Evolutionary conservation across 2,113 vertebrate species (phyloP).

Genomic region (Ptychochromis oligacanthus): DNA sequence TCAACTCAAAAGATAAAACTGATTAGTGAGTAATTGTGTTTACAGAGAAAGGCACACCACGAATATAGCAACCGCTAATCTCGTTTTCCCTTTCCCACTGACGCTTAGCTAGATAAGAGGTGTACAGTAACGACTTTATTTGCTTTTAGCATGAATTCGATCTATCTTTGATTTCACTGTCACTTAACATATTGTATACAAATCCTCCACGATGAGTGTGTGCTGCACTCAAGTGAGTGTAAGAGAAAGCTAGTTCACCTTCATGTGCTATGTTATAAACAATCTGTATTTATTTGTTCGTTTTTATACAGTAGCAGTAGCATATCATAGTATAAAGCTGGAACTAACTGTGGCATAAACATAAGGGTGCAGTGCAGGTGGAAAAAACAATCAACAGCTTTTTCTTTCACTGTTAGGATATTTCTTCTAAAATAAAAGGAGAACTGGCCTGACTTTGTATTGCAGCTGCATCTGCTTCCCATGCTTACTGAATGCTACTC

Average conservation of each 20-base stretch:
- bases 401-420: neutral
- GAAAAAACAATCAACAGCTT: neutral
- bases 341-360: neutral
- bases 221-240: neutral
- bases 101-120: neutral
- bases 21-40: slow-evolving; percentile 39
- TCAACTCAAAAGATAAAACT: slow-evolving; percentile 10
- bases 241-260: neutral
- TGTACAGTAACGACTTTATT: slow-evolving; percentile 25
- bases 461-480: neutral
- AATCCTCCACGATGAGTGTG: neutral
- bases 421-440: neutral
- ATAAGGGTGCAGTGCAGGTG: neutral
- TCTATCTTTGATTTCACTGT: neutral
- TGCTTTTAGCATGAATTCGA: slow-evolving; percentile 24
- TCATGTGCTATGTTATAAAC: neutral
- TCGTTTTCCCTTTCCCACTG: slow-evolving; percentile 21
- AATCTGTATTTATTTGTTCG: rapidly evolving
- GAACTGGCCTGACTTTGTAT: neutral
- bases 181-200: neutral
- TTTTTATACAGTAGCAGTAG: neutral
- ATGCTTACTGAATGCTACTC: rapidly evolving
- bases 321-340: neutral
- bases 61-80: slow-evolving; percentile 19
- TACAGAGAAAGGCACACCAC: neutral